These are phyloP conservation scores for Perizoma flavofasciatum DNA, from an alignment of 2,888 invertebrate species.

Conservation along the genomic window DNA sequence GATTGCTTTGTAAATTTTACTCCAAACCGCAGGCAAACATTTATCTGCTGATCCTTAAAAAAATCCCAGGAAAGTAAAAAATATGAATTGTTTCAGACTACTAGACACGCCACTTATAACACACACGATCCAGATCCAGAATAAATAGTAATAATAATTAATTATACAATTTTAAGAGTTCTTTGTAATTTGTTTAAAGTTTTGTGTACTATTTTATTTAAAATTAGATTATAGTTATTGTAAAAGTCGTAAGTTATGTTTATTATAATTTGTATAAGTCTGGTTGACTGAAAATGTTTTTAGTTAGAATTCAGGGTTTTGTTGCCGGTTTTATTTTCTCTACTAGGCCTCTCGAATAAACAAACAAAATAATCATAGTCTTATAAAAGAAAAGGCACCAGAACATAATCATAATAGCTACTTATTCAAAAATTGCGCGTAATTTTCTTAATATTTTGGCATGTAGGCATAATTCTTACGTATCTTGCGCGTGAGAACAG, in stretches of 20 bases:
- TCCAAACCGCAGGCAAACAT: no score
- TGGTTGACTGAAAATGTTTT: slow-evolving; percentile 43
- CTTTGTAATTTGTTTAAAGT: slow-evolving; percentile 11
- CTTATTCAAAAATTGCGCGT: neutral
- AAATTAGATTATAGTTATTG: slow-evolving; percentile 29
- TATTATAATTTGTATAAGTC: slow-evolving; percentile 41
- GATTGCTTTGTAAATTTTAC: no score
- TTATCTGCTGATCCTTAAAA: no score
- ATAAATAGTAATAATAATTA: slow-evolving; percentile 30
- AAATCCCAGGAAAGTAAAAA: neutral
- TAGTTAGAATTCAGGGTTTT: slow-evolving; percentile 41
- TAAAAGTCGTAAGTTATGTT: slow-evolving; percentile 30
- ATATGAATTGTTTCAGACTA: slow-evolving; percentile 64
- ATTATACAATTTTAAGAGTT: slow-evolving; percentile 38
- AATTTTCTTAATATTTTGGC: neutral
- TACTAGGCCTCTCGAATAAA: slow-evolving; percentile 34
- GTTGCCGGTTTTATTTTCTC: slow-evolving; percentile 50
- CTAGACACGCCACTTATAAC: slow-evolving; percentile 65
- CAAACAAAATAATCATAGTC: neutral
- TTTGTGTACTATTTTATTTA: slow-evolving; percentile 25
- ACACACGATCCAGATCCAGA: slow-evolving; percentile 68
- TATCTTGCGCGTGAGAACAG: no score
- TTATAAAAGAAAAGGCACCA: neutral
- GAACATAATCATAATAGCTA: neutral
- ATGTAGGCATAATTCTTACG: neutral